Evolutionary conservation across 92 coral and sea anemone genomes (phyloP), one percentile per base, ranked within the genome.

Genomic region (Pocillopora meandrina): DNA sequence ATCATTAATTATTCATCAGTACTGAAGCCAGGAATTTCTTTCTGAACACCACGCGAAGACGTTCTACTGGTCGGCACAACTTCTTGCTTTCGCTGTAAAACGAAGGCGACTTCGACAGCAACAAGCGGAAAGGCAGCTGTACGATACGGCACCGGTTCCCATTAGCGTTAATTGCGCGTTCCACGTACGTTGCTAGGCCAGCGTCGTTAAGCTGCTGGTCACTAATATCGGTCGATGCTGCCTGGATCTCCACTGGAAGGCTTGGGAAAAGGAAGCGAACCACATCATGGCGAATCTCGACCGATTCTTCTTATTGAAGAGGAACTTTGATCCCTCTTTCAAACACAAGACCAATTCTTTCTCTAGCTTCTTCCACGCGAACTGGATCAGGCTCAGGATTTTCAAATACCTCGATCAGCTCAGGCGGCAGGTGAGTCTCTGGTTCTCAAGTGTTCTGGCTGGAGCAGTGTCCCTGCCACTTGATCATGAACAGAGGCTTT

Each of bases 331-430:
- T 72, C 36, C 87, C 87, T 36, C 47, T 52, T 23, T 59, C 80
- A 73, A 72, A 80, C 5, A 36, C 80, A 55, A 61, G 78, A 47
- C 57, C 87, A 33, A 83, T 83, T 17, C 72, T 71, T 72, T 72
- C 80, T 9, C 72, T 56, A 1, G 80, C 71, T 16, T 72, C 87
- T 52, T 83, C 63, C 33, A 72, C 87, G 56, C 80, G 63, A 6
- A 72, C 67, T 72, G 87, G 87, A 47, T 83, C 87, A 9, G 80
- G 80, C 35, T 71, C 71, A 3, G 87, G 87, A 42, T 12, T 34
- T 6, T 71, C 61, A 26, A 83, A 83, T 12, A 65, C 67, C n/a
- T 82, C 59, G 69, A 82, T 71, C 12, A 82, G 77, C 56, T 56
- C 77, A 21, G 75, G 18, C 33, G 85, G 66, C 19, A 81, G 13